These are phyloP conservation scores for Macroteleia sp. DNA, from an alignment of 2,888 invertebrate species.

Conservation along the genomic window DNA sequence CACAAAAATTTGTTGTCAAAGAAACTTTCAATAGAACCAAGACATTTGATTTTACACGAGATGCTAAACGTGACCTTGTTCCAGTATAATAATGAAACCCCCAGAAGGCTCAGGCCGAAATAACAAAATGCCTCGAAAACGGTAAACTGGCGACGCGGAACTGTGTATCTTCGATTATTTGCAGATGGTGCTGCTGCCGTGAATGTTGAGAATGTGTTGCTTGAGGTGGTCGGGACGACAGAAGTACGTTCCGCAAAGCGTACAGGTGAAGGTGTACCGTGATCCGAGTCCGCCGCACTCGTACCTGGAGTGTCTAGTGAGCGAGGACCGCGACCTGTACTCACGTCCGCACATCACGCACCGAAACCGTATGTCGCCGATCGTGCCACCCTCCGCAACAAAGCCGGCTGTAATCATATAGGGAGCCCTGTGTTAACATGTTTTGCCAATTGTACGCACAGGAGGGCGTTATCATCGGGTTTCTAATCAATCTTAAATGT, in stretches of 20 bases:
- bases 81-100: conserved; percentile 15
- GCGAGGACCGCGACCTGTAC: conserved; percentile 81
- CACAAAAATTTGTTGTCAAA: no score
- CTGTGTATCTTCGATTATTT: conserved; percentile 70
- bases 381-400: conserved; percentile 73
- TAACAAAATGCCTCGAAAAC: conserved; percentile 30
- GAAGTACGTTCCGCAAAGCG: conserved; percentile 83
- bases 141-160: neutral
- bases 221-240: conserved; percentile 83
- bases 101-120: neutral
- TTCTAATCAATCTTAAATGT: neutral
- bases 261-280: conserved; percentile 83
- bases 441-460: conserved; percentile 34
- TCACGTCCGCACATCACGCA: conserved; percentile 83
- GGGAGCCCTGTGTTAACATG: conserved; percentile 77
- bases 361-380: conserved; percentile 78
- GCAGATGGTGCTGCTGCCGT: conserved; percentile 76
- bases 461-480: neutral
- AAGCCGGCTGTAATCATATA: conserved; percentile 82
- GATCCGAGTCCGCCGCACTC: conserved; percentile 83
- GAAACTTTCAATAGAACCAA: no score
- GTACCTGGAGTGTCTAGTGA: conserved; percentile 82
- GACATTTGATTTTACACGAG: no score
- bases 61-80: no score
- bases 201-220: conserved; percentile 84